Evolutionary conservation across 2,888 invertebrate genomes (phyloP).

Genomic region (Drymonia ruficornis): DNA sequence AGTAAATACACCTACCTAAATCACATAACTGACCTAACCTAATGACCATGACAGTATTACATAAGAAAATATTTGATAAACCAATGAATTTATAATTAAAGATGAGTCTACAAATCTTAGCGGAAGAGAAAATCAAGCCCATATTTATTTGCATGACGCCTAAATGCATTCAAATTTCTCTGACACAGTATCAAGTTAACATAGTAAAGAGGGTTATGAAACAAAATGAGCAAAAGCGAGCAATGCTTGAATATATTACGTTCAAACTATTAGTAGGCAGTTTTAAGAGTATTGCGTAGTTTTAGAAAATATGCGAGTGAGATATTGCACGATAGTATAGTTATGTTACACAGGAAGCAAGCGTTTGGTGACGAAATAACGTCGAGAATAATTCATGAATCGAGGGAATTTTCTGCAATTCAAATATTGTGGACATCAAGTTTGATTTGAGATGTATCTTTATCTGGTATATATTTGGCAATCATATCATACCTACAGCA

Average conservation of each 20-base stretch:
- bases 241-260: slow-evolving; percentile 18
- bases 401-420: too few species aligned
- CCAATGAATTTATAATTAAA: not conserved
- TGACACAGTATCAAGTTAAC: not conserved
- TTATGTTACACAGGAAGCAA: slow-evolving; percentile 22
- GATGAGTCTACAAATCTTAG: not conserved
- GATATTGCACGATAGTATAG: slow-evolving; percentile 17
- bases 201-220: slow-evolving; percentile 19
- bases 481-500: too few species aligned
- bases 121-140: slow-evolving; percentile 2
- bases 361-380: not conserved
- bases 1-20: not conserved
- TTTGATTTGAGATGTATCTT: too few species aligned
- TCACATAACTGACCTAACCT: not conserved
- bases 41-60: slow-evolving; percentile 2
- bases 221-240: slow-evolving; percentile 11
- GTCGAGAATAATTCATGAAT: not conserved
- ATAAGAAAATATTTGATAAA: not conserved
- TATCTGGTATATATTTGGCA: too few species aligned
- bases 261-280: slow-evolving; percentile 13
- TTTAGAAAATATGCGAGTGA: slow-evolving; percentile 20
- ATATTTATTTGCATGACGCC: not conserved
- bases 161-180: slow-evolving; percentile 4
- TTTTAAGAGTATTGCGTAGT: slow-evolving; percentile 22
- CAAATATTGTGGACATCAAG: too few species aligned